These are phyloP conservation scores for Apocheima hispidaria DNA, from an alignment of 2,888 invertebrate species.

Conservation along the genomic window DNA sequence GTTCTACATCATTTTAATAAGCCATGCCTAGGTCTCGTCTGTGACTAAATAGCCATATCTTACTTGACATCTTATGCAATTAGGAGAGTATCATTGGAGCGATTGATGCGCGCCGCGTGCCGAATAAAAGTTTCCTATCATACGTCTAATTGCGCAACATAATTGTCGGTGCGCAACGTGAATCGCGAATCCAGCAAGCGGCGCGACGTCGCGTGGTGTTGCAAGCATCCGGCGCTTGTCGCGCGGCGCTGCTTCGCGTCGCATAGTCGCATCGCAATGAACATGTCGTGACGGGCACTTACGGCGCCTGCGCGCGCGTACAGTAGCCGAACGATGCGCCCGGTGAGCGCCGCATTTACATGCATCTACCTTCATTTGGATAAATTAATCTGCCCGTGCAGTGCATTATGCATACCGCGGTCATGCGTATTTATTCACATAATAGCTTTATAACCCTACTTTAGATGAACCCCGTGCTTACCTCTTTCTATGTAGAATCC, in stretches of 20 bases:
- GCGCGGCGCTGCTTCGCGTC: constrained; percentile 37
- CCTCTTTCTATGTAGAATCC: too few relatives aligned
- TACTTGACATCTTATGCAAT: constrained; percentile 64
- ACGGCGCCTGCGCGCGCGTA: constrained; percentile 41
- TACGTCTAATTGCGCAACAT: constrained; percentile 68
- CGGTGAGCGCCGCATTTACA: constrained; percentile 45
- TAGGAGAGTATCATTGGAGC: constrained; percentile 55
- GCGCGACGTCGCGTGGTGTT: constrained; percentile 44
- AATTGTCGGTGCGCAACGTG: constrained; percentile 65
- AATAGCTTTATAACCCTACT: background rate
- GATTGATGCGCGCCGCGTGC: constrained; percentile 50
- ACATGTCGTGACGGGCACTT: constrained; percentile 22
- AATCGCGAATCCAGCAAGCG: constrained; percentile 59
- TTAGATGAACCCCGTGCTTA: too few relatives aligned
- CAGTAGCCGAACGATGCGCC: constrained; percentile 54
- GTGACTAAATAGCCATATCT: constrained; percentile 29
- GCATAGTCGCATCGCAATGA: constrained; percentile 50
- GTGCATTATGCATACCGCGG: constrained; percentile 1
- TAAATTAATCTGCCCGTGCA: constrained; percentile 30
- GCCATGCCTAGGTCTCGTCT: constrained; percentile 9
- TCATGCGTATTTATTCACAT: background rate
- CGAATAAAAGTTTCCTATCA: constrained; percentile 60
- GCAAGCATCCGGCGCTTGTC: constrained; percentile 51
- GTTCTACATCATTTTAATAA: constrained; percentile 35
- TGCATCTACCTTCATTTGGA: constrained; percentile 41